Percentiles rank a stretch among this genome's conserved stretches.
phyloP scores from a whole-genome alignment of 2,113 vertebrate genomes.

The Pogona vitticeps region DNA sequence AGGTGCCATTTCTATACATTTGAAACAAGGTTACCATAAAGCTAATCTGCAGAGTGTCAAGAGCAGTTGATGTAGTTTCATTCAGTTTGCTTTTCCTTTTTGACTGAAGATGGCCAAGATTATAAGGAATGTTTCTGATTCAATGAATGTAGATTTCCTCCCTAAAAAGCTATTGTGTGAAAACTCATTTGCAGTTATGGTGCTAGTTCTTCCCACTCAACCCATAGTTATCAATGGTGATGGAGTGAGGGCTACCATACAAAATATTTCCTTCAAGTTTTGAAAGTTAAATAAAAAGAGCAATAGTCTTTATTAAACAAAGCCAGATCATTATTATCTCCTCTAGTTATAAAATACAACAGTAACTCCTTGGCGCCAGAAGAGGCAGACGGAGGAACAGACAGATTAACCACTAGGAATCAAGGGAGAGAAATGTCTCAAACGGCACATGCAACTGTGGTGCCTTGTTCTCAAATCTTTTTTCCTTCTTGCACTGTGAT shows the following conservation, averaged over 20 bases:
- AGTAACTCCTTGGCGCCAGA: constrained; percentile 2
- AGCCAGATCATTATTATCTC: not conserved
- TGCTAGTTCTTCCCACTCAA: not conserved
- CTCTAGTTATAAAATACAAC: not conserved
- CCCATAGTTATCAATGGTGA: not conserved
- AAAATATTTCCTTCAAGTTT: constrained; percentile 13
- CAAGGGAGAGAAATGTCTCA: constrained; percentile 12
- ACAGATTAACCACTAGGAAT: not conserved
- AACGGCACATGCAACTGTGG: not conserved
- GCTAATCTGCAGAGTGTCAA: not conserved
- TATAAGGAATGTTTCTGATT: constrained; percentile 54
- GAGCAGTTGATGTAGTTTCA: not conserved
- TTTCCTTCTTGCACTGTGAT: not conserved
- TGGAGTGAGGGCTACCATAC: not conserved
- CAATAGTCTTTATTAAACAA: constrained; percentile 1
- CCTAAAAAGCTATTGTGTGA: not conserved
- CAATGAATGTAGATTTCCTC: constrained; percentile 20
- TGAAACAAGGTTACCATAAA: not conserved
- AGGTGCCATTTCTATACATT: not conserved
- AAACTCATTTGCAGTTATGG: constrained; percentile 5
- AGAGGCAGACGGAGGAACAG: constrained; percentile 22
- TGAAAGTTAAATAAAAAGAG: constrained; percentile 36
- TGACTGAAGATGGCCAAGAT: constrained; percentile 47
- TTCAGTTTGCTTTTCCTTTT: constrained; percentile 22
- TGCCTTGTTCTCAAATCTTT: not conserved